phyloP scores from a whole-genome alignment of 2,888 invertebrate genomes.

The Malacosoma neustria region DNA sequence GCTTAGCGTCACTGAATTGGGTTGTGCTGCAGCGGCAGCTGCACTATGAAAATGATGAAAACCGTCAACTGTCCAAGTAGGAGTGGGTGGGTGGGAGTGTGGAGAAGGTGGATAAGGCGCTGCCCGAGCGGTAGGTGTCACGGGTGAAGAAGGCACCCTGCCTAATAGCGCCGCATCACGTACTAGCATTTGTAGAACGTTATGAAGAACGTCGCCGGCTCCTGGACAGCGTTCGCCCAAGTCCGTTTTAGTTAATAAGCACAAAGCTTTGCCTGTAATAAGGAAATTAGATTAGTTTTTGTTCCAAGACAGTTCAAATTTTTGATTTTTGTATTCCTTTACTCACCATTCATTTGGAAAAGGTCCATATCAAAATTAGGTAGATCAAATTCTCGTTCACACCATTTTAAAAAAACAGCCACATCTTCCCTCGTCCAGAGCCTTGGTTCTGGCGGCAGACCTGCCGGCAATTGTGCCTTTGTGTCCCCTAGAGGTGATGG shows the following conservation, averaged over 20 bases:
- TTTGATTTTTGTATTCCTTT: conserved; percentile 3
- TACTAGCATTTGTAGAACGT: conserved; percentile 91
- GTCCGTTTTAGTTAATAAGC: conserved; percentile 91
- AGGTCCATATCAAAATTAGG: conserved; percentile 94
- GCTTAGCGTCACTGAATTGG: conserved; percentile 92
- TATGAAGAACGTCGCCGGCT: conserved; percentile 95
- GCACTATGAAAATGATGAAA: conserved; percentile 81
- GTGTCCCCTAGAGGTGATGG: conserved; percentile 86
- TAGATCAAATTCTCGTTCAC: conserved; percentile 93
- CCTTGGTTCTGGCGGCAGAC: conserved; percentile 90
- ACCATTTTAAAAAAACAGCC: conserved; percentile 89
- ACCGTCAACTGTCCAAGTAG: conserved; percentile 80
- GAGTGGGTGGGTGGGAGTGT: conserved; percentile 87
- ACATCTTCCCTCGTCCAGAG: conserved; percentile 95
- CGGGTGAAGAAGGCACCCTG: conserved; percentile 86
- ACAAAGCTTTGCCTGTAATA: conserved; percentile 89
- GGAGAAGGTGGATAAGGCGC: conserved; percentile 83
- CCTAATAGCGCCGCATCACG: conserved; percentile 87
- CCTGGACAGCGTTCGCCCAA: conserved; percentile 93
- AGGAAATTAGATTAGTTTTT: not conserved
- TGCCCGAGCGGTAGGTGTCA: conserved; percentile 86
- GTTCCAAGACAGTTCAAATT: not conserved
- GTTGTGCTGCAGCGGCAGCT: conserved; percentile 74
- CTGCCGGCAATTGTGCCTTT: conserved; percentile 89
- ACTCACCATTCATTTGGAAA: conserved; percentile 95